These are phyloP conservation scores for Isurus oxyrinchus DNA, from an alignment of 2,113 vertebrate species.

Conservation along the genomic window DNA sequence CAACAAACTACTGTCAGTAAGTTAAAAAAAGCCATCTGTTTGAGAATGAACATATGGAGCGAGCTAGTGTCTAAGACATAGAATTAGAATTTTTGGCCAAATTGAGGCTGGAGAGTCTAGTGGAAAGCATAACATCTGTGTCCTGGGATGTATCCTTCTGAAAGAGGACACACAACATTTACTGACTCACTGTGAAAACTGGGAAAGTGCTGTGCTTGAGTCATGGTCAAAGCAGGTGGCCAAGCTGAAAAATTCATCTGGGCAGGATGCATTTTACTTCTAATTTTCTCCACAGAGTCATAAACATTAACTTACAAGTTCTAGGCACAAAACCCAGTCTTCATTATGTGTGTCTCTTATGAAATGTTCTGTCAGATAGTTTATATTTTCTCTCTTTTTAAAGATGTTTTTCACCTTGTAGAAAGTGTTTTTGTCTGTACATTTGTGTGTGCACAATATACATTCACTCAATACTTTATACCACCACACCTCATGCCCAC, in stretches of 20 bases:
- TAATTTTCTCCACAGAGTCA: not conserved
- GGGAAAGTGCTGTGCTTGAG: not conserved
- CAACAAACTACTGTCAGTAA: not conserved
- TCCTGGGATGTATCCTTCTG: not conserved
- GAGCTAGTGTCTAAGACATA: not conserved
- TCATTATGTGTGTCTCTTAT: not conserved
- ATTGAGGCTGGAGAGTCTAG: not conserved
- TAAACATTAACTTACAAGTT: not conserved
- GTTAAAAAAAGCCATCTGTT: not conserved
- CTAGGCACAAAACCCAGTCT: not conserved
- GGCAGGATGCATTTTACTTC: not conserved
- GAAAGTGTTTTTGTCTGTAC: not conserved
- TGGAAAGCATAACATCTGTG: not conserved
- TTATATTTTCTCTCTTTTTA: not conserved
- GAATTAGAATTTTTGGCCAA: conserved; percentile 12
- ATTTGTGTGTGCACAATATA: not conserved
- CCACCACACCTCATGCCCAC: not conserved
- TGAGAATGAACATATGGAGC: conserved; percentile 1
- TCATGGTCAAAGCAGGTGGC: not conserved
- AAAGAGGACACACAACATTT: not conserved
- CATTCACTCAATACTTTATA: not conserved
- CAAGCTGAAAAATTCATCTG: not conserved
- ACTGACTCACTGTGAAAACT: not conserved
- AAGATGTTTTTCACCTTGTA: not conserved
- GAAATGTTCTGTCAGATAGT: not conserved